These are phyloP conservation scores for Camponotus floridanus DNA, from an alignment of 1,140 invertebrate genomes.

Conservation along the genomic window DNA sequence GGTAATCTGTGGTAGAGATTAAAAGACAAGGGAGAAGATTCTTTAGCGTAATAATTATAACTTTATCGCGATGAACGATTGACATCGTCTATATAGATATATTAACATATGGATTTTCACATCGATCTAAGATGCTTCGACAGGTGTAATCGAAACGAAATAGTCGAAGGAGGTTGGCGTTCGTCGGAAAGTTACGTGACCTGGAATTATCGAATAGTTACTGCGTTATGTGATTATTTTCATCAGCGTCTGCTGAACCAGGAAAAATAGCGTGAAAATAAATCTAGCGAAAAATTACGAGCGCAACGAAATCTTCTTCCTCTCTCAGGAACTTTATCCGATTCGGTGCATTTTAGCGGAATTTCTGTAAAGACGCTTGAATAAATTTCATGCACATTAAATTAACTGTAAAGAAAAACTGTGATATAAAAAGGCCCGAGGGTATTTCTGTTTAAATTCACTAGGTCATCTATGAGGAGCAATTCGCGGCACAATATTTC, in stretches of 20 bases:
- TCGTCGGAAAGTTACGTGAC: slow-evolving; percentile 37
- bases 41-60: not conserved
- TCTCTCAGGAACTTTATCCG: not conserved
- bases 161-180: slow-evolving; percentile 18
- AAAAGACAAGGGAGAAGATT: not conserved
- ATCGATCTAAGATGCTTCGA: slow-evolving; percentile 36
- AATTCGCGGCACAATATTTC: not conserved
- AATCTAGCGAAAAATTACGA: slow-evolving; percentile 12
- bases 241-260: slow-evolving; percentile 4
- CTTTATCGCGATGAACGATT: not conserved
- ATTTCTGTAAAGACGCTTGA: not conserved
- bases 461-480: not conserved
- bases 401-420: not conserved
- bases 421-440: not conserved
- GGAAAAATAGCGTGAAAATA: not conserved
- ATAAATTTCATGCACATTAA: not conserved
- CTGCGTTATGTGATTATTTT: slow-evolving; percentile 27
- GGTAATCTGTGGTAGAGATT: not conserved
- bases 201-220: slow-evolving; percentile 57
- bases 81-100: not conserved
- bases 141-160: slow-evolving; percentile 25
- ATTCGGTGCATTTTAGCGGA: not conserved
- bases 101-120: slow-evolving; percentile 15
- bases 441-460: not conserved
- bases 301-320: not conserved